Conservation (phyloP, 2,113 vertebrate genomes). For the Rhinogobius similis region DNA sequence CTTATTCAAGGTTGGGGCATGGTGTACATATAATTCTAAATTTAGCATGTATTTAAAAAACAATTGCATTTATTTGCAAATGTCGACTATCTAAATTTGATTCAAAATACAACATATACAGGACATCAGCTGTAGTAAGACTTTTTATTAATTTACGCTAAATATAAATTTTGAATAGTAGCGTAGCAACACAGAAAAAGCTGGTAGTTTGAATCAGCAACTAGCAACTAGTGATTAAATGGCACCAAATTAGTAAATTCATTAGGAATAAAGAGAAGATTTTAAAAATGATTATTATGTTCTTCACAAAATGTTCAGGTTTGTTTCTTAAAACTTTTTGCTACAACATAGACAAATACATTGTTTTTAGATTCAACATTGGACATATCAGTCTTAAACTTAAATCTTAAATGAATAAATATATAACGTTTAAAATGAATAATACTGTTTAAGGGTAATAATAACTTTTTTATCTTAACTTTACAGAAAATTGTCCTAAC, state of each 20-base stretch:
- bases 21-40: not conserved
- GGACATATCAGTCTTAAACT: not conserved
- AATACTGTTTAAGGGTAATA: not conserved
- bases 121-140: not conserved
- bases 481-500: not conserved
- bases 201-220: no score
- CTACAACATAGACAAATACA: no score
- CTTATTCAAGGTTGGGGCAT: not conserved
- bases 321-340: no score
- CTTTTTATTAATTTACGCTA: not conserved
- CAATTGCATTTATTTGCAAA: not conserved
- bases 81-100: not conserved
- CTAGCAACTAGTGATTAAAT: not conserved
- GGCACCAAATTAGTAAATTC: not conserved
- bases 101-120: slow-evolving; percentile 12
- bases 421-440: not conserved
- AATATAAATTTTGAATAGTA: not conserved
- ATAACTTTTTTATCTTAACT: not conserved
- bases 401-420: not conserved
- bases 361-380: not conserved
- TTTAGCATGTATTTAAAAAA: not conserved
- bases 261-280: not conserved
- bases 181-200: no score
- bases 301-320: no score
- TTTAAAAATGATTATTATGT: no score